Evolutionary conservation across 1,140 invertebrate species (phyloP).

Genomic region (Drosophila equinoxialis): DNA sequence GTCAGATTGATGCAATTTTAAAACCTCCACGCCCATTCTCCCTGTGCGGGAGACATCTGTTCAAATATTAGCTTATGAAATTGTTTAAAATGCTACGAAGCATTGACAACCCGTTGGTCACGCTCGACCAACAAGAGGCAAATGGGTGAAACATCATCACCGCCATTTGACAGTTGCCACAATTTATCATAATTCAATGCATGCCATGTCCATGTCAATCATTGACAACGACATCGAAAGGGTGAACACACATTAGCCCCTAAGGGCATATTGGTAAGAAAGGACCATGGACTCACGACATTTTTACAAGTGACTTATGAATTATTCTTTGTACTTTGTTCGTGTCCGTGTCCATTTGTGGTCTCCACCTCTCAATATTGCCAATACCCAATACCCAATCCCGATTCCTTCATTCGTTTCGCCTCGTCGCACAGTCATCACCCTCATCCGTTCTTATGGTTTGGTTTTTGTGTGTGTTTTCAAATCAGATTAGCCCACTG

Average conservation of each 20-base stretch:
- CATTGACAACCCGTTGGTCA: slow-evolving; percentile 69
- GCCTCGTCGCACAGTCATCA: slow-evolving; percentile 25
- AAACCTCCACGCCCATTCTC: slow-evolving; percentile 26
- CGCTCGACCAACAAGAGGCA: slow-evolving; percentile 34
- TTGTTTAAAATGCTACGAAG: slow-evolving; percentile 72
- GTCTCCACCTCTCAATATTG: slow-evolving; percentile 1
- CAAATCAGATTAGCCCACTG: slow-evolving; percentile 63
- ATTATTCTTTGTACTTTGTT: slow-evolving; percentile 62
- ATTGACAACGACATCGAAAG: slow-evolving; percentile 53
- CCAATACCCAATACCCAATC: neutral
- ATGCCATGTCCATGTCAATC: slow-evolving; percentile 77
- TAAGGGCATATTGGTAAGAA: slow-evolving; percentile 12
- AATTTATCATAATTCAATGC: slow-evolving; percentile 82
- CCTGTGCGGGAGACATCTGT: slow-evolving; percentile 62
- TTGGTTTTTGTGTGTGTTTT: slow-evolving; percentile 59
- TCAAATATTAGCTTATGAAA: slow-evolving; percentile 77
- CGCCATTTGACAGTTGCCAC: slow-evolving; percentile 77
- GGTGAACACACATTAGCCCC: slow-evolving; percentile 69
- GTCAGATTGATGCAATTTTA: slow-evolving; percentile 70
- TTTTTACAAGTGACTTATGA: slow-evolving; percentile 80
- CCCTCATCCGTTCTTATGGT: slow-evolving; percentile 31
- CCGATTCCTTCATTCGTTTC: slow-evolving; percentile 20
- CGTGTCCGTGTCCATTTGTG: slow-evolving; percentile 22
- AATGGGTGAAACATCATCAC: slow-evolving; percentile 41
- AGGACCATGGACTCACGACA: slow-evolving; percentile 42